Evolutionary conservation across 2,888 invertebrate genomes (phyloP), one percentile per base, ranked within the genome.

Genomic region (Acronicta alni): DNA sequence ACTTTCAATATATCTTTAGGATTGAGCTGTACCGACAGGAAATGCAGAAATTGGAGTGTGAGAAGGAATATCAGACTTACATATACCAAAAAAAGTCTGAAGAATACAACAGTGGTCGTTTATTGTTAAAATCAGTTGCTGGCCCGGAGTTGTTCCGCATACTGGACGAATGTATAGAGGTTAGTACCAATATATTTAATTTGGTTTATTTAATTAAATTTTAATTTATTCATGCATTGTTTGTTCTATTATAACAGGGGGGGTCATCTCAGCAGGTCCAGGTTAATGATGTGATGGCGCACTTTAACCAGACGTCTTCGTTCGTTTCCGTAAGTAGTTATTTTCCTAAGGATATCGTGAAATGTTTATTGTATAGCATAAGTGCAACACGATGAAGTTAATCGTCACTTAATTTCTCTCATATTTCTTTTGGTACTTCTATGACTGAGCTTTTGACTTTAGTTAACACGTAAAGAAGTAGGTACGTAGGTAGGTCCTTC

Each of bases 161-260:
- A 15, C 42, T 89, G 37, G 80, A 85, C n/a, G 82, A 85, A 0
- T 75, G 78, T 46, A 67, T 83, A 14, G 88, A 89, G 82, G 88
- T 88, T n/a, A 75, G 72, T 43, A 30, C 6, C 3, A 12, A 10
- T 1, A 12, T 12, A 30, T 12, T 12, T 30, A 30, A 30, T 4
- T 0, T 37, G 20, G n/a, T 44, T 37, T 10, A 18, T 15, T 37
- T 15, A 39, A 17, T 2, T 1, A 18, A 30, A 6, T 10, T 30
- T 30, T 30, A 30, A 30, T 10, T 32, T 9, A 43, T 64, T 14
- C 15, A 20, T 42, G 5, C 6, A 8, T 18, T 45, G 14, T 10
- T 6, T 56, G 10, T 23, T 52, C 14, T 47, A 16, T 67, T 46
- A 3, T 0, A 43, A 20, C 60, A 85, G n/a, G n/a, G n/a, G 80